Percentiles rank a stretch among this genome's conserved stretches.
These are phyloP conservation scores for Cherax quadricarinatus DNA, from an alignment of 1,140 invertebrate genomes.

Conservation along the genomic window DNA sequence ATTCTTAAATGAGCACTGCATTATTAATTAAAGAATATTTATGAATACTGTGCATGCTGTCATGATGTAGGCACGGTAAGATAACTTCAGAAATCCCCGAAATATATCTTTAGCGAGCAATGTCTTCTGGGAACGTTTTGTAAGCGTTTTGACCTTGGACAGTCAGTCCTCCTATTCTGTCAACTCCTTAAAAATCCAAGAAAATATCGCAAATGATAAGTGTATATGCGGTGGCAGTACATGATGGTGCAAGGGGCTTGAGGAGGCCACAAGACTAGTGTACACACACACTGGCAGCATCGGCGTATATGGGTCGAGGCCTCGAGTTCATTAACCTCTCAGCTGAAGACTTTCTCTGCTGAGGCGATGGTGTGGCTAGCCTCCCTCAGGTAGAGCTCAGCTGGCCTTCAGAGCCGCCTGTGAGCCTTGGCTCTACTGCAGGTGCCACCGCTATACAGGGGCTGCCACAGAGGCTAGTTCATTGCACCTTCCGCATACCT, in stretches of 20 bases:
- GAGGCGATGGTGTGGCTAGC: conserved; percentile 24
- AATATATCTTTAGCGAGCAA: not conserved
- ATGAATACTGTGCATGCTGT: too few relatives aligned
- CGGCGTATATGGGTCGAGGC: conserved; percentile 66
- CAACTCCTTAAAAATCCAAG: not conserved
- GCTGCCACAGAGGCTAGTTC: conserved; percentile 42
- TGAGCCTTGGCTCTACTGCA: not conserved
- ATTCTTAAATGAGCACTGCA: too few relatives aligned
- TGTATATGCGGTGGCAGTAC: not conserved
- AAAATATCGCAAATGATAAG: not conserved
- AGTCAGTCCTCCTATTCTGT: not conserved
- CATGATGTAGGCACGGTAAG: too few relatives aligned
- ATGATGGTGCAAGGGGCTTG: conserved; percentile 37
- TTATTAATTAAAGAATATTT: too few relatives aligned
- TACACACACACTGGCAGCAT: conserved; percentile 26
- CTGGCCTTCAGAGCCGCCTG: conserved; percentile 30
- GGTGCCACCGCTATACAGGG: conserved; percentile 12
- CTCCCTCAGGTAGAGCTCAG: conserved; percentile 42
- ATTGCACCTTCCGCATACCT: conserved; percentile 65
- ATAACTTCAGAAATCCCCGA: too few relatives aligned
- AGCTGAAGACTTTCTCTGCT: conserved; percentile 59
- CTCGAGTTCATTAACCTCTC: conserved; percentile 57
- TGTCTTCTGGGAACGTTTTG: not conserved
- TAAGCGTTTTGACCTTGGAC: not conserved
- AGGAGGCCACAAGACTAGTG: conserved; percentile 34